Conservation (phyloP, 1,140 invertebrate genomes). For the Anastatus disparis region DNA sequence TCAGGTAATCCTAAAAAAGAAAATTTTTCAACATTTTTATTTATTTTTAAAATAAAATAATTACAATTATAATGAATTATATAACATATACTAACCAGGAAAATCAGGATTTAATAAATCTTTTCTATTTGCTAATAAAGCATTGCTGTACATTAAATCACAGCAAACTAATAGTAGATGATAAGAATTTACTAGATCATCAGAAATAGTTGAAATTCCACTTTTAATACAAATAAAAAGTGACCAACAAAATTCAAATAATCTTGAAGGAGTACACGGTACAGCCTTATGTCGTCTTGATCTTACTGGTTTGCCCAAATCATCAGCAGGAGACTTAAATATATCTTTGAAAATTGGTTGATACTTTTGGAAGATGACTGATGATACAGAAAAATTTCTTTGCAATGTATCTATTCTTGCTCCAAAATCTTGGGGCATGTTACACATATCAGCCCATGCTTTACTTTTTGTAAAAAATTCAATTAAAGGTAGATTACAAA, state of each 20-base stretch:
- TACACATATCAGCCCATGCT: slow-evolving; percentile 95
- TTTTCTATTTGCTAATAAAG: slow-evolving; percentile 80
- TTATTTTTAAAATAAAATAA: slow-evolving; percentile 1
- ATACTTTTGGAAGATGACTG: slow-evolving; percentile 94
- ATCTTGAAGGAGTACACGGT: slow-evolving; percentile 79
- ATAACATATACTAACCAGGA: slow-evolving; percentile 73
- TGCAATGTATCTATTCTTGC: slow-evolving; percentile 88
- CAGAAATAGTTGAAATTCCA: slow-evolving; percentile 82
- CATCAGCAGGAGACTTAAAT: slow-evolving; percentile 76
- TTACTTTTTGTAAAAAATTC: slow-evolving; percentile 97
- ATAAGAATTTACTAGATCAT: slow-evolving; percentile 95
- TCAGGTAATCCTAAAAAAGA: slow-evolving; percentile 73
- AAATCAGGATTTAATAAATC: slow-evolving; percentile 90
- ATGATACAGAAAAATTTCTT: slow-evolving; percentile 93
- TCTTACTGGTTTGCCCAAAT: slow-evolving; percentile 68
- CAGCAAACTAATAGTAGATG: slow-evolving; percentile 90
- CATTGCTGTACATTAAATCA: slow-evolving; percentile 91
- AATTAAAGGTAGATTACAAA: slow-evolving; percentile 90
- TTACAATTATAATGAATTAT: no score
- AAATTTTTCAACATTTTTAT: no score
- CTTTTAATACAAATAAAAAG: slow-evolving; percentile 93
- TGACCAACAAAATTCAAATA: slow-evolving; percentile 95
- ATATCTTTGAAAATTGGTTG: slow-evolving; percentile 87
- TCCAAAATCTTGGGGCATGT: slow-evolving; percentile 84
- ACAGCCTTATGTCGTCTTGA: slow-evolving; percentile 77